These are phyloP conservation scores for Melikaiella ostensackeni DNA, from an alignment of 2,888 invertebrate species.

Conservation along the genomic window DNA sequence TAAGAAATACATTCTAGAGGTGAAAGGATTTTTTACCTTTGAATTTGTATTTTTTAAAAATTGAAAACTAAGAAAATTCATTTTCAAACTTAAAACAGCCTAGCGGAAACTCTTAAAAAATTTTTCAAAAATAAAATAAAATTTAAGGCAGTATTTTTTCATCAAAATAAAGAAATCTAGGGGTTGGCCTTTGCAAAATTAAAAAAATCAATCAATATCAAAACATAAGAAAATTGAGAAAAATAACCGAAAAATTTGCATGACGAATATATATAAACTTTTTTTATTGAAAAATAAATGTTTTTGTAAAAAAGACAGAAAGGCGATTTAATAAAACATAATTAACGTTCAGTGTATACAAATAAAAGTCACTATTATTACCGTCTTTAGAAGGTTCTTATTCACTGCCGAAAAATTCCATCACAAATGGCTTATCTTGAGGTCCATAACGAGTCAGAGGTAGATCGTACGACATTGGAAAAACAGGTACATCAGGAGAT, in stretches of 20 bases:
- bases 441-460: conserved; percentile 86
- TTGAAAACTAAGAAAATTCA: too few relatives aligned
- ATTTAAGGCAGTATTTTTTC: too few relatives aligned
- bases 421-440: conserved; percentile 85
- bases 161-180: too few relatives aligned
- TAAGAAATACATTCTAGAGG: too few relatives aligned
- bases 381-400: conserved; percentile 14
- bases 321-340: neutral
- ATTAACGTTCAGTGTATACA: neutral
- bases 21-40: too few relatives aligned
- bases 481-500: conserved; percentile 69
- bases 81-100: too few relatives aligned
- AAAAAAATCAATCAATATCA: too few relatives aligned
- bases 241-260: neutral
- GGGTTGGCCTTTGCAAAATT: too few relatives aligned
- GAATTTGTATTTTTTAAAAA: too few relatives aligned
- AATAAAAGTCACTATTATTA: neutral
- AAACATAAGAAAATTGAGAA: neutral
- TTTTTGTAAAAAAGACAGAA: neutral
- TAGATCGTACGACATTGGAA: conserved; percentile 90
- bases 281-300: conserved; percentile 4
- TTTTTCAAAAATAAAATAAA: too few relatives aligned
- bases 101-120: too few relatives aligned
- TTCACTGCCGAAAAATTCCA: conserved; percentile 78
- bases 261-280: neutral